Evolutionary conservation across 1,140 invertebrate genomes (phyloP), one percentile per base, ranked within the genome.

Genomic region (Penaeus vannamei): DNA sequence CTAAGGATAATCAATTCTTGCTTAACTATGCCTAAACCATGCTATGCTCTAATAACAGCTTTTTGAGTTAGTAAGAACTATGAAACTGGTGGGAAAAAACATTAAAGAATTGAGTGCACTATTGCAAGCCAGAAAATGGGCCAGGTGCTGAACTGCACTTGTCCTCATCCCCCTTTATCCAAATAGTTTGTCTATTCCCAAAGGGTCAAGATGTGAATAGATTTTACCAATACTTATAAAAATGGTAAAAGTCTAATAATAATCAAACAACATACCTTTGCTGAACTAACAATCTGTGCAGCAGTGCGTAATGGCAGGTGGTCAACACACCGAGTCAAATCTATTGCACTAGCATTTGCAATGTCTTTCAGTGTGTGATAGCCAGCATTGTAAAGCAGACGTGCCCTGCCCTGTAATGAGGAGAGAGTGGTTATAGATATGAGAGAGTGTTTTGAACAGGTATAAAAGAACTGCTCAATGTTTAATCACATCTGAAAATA

Each of bases 341-440:
- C 93, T 14, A 94, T 93, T 0, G 95, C 94, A 32, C 95, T 93
- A 7, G 96, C 95, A 91, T 95, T 95, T 23, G 97, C 97, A 82
- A 98, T 94, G 82, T 95, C 95, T 91, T 95, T 94, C 17, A 98
- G 93, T 10, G 95, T 95, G 93, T 95, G 96, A 93, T 94, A 98
- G 0, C 98, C 98, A 32, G 96, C 96, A 91, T 95, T 95, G 92
- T 95, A 96, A 12, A 99, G 93, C 92, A 98, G 97, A 86, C 95
- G 95, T 0, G 98, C 98, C 90, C 97, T 94, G 86, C 95, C 96
- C 95, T 96, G 91, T 88, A 93, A 92, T 86, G 17, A 20, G 22
- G 76, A 86, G 60, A 84, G 64, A 84, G 36, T 32, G 10, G 22
- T 22, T 32, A 36, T 36, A 17, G 32, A n/a, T 66, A n/a, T 42